phyloP scores from a whole-genome alignment of 2,797 vertebrate species.

The Dicrostonyx torquatus region DNA sequence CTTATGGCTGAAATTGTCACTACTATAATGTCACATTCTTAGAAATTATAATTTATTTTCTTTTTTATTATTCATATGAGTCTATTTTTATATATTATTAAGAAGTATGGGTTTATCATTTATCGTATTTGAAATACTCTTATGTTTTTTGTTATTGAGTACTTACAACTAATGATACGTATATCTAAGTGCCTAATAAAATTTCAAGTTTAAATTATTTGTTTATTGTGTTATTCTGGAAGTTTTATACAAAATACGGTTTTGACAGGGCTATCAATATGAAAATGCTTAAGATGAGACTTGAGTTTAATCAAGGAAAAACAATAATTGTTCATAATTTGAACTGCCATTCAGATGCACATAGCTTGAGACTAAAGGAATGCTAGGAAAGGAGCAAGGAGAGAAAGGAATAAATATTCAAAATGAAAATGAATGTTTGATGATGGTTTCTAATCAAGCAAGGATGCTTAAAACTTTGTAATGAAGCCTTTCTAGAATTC shows the following conservation, averaged over 20 bases:
- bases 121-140: slow-evolving; percentile 14
- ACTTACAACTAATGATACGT: neutral
- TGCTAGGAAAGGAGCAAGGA: neutral
- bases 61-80: neutral
- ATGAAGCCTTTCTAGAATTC: neutral
- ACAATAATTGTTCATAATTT: slow-evolving; percentile 63
- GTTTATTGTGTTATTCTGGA: slow-evolving; percentile 57
- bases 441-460: neutral
- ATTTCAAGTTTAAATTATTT: slow-evolving; percentile 55
- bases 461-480: neutral
- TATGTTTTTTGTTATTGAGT: neutral
- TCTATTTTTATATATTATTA: neutral
- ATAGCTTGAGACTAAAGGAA: neutral
- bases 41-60: neutral
- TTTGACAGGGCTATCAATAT: slow-evolving; percentile 23
- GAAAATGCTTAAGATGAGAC: slow-evolving; percentile 58
- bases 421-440: neutral
- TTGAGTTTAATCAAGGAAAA: slow-evolving; percentile 56
- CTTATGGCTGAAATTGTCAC: neutral
- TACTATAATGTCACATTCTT: neutral
- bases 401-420: neutral
- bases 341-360: slow-evolving; percentile 39
- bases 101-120: neutral
- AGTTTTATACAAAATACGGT: slow-evolving; percentile 9
- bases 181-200: slow-evolving; percentile 57